Base-by-base conservation (phyloP, 2,113 vertebrate genomes). In the Oncorhynchus tshawytscha region DNA sequence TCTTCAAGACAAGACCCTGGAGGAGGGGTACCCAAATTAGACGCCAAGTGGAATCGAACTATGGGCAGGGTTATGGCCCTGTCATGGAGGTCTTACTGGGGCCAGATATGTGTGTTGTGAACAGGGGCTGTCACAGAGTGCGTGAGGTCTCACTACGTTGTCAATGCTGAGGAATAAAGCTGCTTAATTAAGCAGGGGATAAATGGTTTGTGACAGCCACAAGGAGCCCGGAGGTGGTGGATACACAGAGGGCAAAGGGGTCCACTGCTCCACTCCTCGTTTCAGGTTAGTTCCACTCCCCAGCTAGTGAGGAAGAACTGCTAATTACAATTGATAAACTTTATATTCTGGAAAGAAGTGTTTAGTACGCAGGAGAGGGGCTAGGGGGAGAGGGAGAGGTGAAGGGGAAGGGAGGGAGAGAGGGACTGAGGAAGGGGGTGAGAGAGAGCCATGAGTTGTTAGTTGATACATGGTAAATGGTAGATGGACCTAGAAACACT, bases 11-110 rank as follows among this genome's bases (percentile, higher is more conserved):
- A 62, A 70, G 27, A 54, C 79, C 74, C 66, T 77, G 54, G 49
- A 34, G 80, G 80, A 72, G 78, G 74, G 72, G 51, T 77, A 69
- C 49, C 70, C 80, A 80, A 82, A 85, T 85, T 85, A 85, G 80
- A 45, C 39, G 9, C 9, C 39, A 45, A 75, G 74, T 72, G 72
- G 70, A 71, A 72, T 75, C 66, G 27, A 72, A 85, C 77, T 67
- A 73, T 70, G 73, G 80, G 70, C 73, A 73, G 80, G 83, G 80
- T 85, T 75, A 80, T 16, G 71, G 78, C 73, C 72, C 67, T 82
- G 73, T 80, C 83, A 76, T 27, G 76, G 75, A 68, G 29, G 48
- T 62, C 73, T 67, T 39, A 39, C 64, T 51, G 62, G 34, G 18
- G 22, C 49, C 7, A 48, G 70, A 69, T 20, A 71, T 85, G 84